Evolutionary conservation across 2,797 vertebrate species (phyloP).

Genomic region (Gila robusta): DNA sequence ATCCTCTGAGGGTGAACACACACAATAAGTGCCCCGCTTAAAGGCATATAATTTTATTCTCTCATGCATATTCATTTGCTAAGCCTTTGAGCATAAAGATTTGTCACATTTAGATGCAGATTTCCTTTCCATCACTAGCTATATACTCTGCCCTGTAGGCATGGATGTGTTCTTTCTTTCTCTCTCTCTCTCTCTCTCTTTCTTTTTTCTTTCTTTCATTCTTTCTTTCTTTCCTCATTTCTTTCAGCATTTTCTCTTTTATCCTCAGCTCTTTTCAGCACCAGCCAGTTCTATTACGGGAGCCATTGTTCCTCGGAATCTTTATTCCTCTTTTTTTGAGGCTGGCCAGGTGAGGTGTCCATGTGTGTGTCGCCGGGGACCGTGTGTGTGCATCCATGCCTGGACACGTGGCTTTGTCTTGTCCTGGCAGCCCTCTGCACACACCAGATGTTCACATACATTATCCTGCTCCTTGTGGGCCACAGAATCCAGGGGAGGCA

Average conservation of each 20-base stretch:
- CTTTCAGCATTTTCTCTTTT: conserved; percentile 66
- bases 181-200: conserved; percentile 12
- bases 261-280: conserved; percentile 34
- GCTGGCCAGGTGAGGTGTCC: conserved; percentile 60
- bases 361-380: conserved; percentile 43
- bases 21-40: conserved; percentile 79
- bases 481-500: conserved; percentile 73
- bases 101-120: conserved; percentile 78
- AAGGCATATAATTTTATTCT: conserved; percentile 81
- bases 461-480: conserved; percentile 80
- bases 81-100: conserved; percentile 80
- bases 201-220: background rate
- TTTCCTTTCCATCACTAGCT: conserved; percentile 72
- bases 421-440: conserved; percentile 79
- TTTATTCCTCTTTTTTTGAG: conserved; percentile 53
- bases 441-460: conserved; percentile 86
- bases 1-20: conserved; percentile 76
- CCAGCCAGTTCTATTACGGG: conserved; percentile 58
- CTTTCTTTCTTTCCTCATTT: background rate
- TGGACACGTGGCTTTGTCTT: conserved; percentile 55
- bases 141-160: conserved; percentile 42
- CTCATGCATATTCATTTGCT: conserved; percentile 83
- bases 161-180: conserved; percentile 25
- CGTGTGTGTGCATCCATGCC: conserved; percentile 50
- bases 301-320: conserved; percentile 65